These are phyloP conservation scores for Tachina fera DNA, from an alignment of 2,888 invertebrate species.

Conservation along the genomic window DNA sequence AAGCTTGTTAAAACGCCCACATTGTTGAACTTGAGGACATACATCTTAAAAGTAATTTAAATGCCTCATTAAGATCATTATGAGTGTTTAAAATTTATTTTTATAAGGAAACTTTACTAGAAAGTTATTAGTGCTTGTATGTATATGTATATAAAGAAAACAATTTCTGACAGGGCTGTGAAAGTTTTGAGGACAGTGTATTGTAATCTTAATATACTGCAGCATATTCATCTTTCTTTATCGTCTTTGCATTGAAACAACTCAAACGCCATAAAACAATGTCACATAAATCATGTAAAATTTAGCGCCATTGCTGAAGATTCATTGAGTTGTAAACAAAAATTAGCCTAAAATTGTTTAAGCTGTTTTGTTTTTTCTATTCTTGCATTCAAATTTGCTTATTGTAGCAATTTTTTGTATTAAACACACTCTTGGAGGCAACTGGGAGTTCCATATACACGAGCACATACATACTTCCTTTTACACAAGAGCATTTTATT, in stretches of 20 bases:
- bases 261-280: conserved; percentile 20
- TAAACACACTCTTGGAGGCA: not conserved
- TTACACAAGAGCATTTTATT: not conserved
- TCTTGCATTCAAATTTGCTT: not conserved
- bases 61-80: not conserved
- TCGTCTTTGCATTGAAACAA: not conserved
- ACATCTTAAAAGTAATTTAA: too few species aligned
- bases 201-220: not conserved
- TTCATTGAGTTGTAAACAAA: conserved; percentile 63
- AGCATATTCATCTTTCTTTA: not conserved
- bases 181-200: not conserved
- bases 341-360: conserved; percentile 42
- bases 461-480: not conserved
- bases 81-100: not conserved
- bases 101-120: not conserved
- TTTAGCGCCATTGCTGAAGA: conserved; percentile 40
- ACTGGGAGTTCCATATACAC: not conserved
- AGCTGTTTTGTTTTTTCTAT: conserved; percentile 10
- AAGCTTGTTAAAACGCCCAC: not conserved
- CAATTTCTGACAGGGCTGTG: not conserved
- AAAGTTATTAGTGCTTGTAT: not conserved
- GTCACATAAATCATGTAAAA: conserved; percentile 49
- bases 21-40: not conserved
- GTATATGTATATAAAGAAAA: too few species aligned
- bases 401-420: conserved; percentile 14